A percentile compares a stretch with the other conserved stretches of the same genome.
Conservation (phyloP, 2,888 invertebrate genomes). For the Drosophila rellima region DNA sequence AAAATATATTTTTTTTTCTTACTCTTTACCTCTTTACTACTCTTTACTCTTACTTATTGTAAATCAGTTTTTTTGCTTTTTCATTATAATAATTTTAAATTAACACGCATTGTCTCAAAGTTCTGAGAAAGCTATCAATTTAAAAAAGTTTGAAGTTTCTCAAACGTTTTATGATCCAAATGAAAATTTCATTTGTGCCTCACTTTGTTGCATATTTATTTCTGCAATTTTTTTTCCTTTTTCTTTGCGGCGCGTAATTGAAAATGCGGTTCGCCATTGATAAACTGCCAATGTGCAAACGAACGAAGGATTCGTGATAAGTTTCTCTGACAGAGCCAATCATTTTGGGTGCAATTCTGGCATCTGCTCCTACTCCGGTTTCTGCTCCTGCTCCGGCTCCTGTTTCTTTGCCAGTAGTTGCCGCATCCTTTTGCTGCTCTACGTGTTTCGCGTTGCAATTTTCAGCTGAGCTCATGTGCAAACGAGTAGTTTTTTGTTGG, state of each 20-base stretch:
- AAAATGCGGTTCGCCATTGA: constrained; percentile 64
- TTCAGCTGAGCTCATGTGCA: constrained; percentile 83
- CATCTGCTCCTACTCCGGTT: constrained; percentile 6
- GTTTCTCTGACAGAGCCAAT: constrained; percentile 77
- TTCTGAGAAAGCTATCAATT: constrained; percentile 1
- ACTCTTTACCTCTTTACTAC: too few species aligned
- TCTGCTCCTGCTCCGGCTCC: background rate
- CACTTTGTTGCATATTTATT: constrained; percentile 40
- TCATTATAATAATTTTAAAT: background rate
- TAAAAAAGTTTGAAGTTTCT: constrained; percentile 3
- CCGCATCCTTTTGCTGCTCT: constrained; percentile 41
- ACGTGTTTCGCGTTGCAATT: constrained; percentile 82
- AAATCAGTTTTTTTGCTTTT: background rate
- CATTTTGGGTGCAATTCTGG: constrained; percentile 50
- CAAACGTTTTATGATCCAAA: constrained; percentile 27
- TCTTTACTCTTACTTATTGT: too few species aligned
- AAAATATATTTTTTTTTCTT: too few species aligned
- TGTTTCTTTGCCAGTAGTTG: constrained; percentile 13
- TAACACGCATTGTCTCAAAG: background rate
- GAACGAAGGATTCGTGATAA: constrained; percentile 70
- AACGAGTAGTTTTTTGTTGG: constrained; percentile 68
- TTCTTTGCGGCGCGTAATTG: constrained; percentile 59
- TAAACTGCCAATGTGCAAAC: constrained; percentile 62
- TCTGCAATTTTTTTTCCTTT: constrained; percentile 40
- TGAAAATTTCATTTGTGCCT: constrained; percentile 30